A percentile compares a stretch with the other conserved stretches of the same genome.
Evolutionary conservation across 2,888 invertebrate genomes (phyloP).

Genomic region (Willowsia nigromaculata): DNA sequence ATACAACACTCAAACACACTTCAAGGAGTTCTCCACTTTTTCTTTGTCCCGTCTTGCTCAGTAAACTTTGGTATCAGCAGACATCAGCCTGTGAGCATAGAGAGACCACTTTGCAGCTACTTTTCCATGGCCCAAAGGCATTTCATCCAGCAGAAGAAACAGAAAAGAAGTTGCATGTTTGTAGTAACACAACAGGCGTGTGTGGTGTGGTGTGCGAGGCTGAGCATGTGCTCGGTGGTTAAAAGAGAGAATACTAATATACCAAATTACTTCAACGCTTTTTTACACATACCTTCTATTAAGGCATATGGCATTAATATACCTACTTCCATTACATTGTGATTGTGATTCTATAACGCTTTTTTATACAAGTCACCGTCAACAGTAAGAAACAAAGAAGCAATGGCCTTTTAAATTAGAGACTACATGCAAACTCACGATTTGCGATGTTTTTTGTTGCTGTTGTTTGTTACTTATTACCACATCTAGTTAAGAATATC

Average conservation of each 20-base stretch:
- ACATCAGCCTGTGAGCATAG: neutral
- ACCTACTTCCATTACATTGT: no score
- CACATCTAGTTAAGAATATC: neutral
- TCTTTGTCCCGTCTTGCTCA: neutral
- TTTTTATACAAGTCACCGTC: neutral
- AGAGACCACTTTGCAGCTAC: constrained; percentile 4
- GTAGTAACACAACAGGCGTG: neutral
- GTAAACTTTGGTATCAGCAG: neutral
- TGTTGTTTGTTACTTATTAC: neutral
- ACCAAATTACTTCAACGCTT: neutral
- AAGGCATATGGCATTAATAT: neutral
- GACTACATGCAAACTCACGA: constrained; percentile 65
- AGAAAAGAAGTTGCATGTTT: constrained; percentile 24
- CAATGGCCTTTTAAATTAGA: constrained; percentile 60
- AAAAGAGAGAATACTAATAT: constrained; percentile 11
- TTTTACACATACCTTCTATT: neutral
- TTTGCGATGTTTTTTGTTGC: constrained; percentile 19
- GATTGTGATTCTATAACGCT: neutral
- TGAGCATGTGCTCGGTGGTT: constrained; percentile 10
- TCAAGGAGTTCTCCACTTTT: neutral
- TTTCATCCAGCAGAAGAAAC: constrained; percentile 20
- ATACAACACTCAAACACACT: constrained; percentile 14
- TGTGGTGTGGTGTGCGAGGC: constrained; percentile 10
- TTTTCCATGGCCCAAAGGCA: constrained; percentile 21
- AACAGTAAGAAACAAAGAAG: constrained; percentile 9